These are phyloP conservation scores for Vanacampus margaritifer DNA, from an alignment of 2,113 vertebrate species.

Conservation along the genomic window DNA sequence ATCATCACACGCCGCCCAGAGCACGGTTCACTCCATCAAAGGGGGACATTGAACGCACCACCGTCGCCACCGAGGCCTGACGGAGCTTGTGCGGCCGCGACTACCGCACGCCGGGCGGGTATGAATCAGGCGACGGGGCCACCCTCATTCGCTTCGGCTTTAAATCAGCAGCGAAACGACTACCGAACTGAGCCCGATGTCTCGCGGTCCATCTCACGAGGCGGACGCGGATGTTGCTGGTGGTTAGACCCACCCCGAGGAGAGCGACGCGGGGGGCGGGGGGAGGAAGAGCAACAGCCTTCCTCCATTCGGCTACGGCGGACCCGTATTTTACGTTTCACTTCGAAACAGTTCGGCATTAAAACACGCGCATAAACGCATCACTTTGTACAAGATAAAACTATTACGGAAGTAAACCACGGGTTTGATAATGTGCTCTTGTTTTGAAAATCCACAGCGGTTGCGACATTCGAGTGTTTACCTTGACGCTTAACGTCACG, in stretches of 20 bases:
- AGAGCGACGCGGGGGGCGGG: slow-evolving; percentile 10
- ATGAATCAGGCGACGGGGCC: slow-evolving; percentile 25
- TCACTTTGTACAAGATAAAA: background rate
- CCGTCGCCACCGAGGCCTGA: slow-evolving; percentile 5
- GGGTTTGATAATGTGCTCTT: background rate
- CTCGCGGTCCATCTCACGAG: slow-evolving; percentile 36
- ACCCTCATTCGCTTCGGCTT: slow-evolving; percentile 26
- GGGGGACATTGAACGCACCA: slow-evolving; percentile 14
- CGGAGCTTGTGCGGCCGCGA: slow-evolving; percentile 9
- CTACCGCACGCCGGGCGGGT: slow-evolving; percentile 18
- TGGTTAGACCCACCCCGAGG: slow-evolving; percentile 28
- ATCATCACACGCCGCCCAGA: slow-evolving; percentile 81
- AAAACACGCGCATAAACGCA: too few species aligned
- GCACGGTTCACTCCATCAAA: slow-evolving; percentile 61
- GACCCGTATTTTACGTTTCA: slow-evolving; percentile 13
- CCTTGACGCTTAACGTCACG: background rate
- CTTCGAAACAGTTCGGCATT: background rate
- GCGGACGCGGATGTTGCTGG: slow-evolving; percentile 11
- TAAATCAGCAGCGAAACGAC: slow-evolving; percentile 35
- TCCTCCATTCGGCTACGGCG: slow-evolving; percentile 19
- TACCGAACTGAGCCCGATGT: slow-evolving; percentile 33
- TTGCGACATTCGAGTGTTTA: background rate
- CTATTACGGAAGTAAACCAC: background rate
- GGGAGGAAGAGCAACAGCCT: background rate
- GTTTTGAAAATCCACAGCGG: background rate